Base-by-base conservation (phyloP, 2,113 vertebrate genomes). In the Megaleporinus macrocephalus region DNA sequence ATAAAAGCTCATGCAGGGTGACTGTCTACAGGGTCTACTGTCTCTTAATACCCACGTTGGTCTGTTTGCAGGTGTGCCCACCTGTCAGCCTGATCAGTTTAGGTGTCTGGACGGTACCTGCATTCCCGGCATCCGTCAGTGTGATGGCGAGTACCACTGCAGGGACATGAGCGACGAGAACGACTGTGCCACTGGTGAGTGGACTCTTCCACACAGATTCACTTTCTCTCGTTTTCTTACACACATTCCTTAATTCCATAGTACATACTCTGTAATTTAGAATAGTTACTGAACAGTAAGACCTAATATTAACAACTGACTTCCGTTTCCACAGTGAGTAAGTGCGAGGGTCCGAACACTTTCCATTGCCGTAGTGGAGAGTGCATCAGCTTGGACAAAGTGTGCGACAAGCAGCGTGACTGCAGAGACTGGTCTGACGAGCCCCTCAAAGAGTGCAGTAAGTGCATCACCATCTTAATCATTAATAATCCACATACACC, bases 351-450 rank as follows among this genome's bases (percentile, higher is more conserved):
- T 0, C 91, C 93, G 0, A 30, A 76, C 80, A 87, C 87, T 72
- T 98, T 97, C 86, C 91, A 91, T 72, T 98, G 97, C 84, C 53
- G 24, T 49, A 96, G 90, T 0, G 96, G 96, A 0, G 95, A 96
- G 79, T 98, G 97, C 73, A 95, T 98, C 90, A 72, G 88, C 44
- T 72, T 90, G 87, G 92, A 93, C 27, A 93, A 91, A 62, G 95
- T 97, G 80, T 98, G 97, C 83, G 29, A 98, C 88, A 68, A 41
- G 0, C 5, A 47, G 22, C 77, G 68, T 16, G 94, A 98, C 91
- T 97, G 96, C 88, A 85, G 41, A 0, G 97, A 98, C 80, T 87
- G 84, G 88, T 97, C 96, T 0, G 97, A 98, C 11, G 96, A 98
- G 77, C 96, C 96, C 22, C 5, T 89, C n/a, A 91, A 83, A 47